phyloP scores from a whole-genome alignment of 2,113 vertebrate species.

The Antechinus flavipes region DNA sequence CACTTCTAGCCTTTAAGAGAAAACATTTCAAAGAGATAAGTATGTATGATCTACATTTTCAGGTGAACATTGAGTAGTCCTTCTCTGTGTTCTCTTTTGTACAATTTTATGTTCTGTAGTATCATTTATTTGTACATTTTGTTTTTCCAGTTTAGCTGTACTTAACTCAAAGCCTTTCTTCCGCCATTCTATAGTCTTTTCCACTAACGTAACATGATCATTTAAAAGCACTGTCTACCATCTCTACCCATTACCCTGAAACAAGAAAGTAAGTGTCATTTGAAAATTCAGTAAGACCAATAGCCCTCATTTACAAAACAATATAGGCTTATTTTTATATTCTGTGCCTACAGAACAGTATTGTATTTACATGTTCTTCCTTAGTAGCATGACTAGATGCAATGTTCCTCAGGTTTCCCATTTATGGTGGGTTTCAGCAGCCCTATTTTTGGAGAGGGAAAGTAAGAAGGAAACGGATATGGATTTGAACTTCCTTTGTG shows the following conservation, averaged over 20 bases:
- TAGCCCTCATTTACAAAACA: background rate
- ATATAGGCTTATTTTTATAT: background rate
- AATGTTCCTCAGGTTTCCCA: background rate
- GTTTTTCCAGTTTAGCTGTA: background rate
- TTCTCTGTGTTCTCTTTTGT: background rate
- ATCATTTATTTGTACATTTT: background rate
- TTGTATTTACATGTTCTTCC: background rate
- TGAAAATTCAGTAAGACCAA: background rate
- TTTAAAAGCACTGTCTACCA: background rate
- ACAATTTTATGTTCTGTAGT: background rate
- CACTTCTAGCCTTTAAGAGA: background rate
- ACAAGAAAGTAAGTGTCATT: background rate
- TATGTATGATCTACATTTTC: background rate
- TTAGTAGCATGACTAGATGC: background rate
- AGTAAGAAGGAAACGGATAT: background rate
- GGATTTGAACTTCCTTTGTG: background rate
- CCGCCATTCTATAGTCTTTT: background rate
- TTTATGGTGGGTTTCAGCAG: background rate
- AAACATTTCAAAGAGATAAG: background rate
- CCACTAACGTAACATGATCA: background rate
- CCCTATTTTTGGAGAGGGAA: background rate
- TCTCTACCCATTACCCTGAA: background rate
- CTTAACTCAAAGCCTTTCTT: background rate
- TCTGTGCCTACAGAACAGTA: background rate
- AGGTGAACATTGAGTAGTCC: background rate